Evolutionary conservation across 1,140 invertebrate genomes (phyloP).

Genomic region (Pemphigus obesinymphae): DNA sequence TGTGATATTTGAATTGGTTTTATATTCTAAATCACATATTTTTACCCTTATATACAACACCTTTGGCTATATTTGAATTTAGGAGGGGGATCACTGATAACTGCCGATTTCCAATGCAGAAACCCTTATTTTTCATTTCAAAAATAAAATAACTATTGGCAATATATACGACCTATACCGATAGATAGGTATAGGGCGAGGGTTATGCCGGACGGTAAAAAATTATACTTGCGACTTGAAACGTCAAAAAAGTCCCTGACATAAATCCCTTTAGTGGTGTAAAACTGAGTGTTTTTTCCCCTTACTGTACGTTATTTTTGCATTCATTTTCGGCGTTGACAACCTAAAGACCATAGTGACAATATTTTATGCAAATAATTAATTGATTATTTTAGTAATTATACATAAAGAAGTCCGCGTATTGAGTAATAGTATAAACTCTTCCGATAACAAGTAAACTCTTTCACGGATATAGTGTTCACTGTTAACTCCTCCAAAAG

Average conservation of each 20-base stretch:
- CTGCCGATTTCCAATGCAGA: background rate
- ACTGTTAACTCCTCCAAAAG: too few species aligned
- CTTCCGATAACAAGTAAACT: too few species aligned
- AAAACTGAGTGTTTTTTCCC: background rate
- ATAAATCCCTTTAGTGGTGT: conserved; percentile 10
- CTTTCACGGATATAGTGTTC: too few species aligned
- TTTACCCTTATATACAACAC: background rate
- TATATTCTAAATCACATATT: background rate
- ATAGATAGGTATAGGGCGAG: background rate
- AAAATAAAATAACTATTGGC: conserved; percentile 11
- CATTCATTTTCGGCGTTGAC: background rate
- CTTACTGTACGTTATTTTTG: background rate
- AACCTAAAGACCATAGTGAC: too few species aligned
- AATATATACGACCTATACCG: background rate
- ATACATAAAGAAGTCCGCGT: too few species aligned
- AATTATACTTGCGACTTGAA: background rate
- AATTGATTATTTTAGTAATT: too few species aligned
- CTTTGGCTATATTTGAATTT: background rate
- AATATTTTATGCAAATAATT: too few species aligned
- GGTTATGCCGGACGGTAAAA: background rate
- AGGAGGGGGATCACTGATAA: conserved; percentile 19
- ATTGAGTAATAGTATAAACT: too few species aligned
- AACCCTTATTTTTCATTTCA: conserved; percentile 33
- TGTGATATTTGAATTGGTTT: background rate
- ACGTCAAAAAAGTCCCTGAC: background rate